A percentile compares a stretch with the other conserved stretches of the same genome.
Conservation (phyloP, 35 echinoderm and acorn worm species). For the Lytechinus variegatus region DNA sequence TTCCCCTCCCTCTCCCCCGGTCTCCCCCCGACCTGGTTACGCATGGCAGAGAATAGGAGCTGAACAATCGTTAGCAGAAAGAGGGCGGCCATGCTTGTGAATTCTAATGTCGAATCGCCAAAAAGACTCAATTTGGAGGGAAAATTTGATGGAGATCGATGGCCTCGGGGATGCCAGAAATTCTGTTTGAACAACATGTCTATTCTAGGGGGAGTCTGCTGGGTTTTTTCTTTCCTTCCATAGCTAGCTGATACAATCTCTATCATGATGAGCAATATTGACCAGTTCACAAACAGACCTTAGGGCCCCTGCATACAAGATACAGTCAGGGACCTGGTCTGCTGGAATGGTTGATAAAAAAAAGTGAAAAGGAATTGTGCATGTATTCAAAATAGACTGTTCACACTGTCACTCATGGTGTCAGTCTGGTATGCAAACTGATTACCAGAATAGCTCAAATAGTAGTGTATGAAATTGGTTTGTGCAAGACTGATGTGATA, state of each 20-base stretch:
- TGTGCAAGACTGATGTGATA: no score
- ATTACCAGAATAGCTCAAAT: no score
- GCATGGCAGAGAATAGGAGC: neutral
- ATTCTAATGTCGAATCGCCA: conserved; percentile 16
- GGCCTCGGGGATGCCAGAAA: neutral
- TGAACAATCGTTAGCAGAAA: conserved; percentile 27
- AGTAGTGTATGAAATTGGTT: no score
- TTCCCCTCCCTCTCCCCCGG: neutral
- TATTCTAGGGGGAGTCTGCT: neutral
- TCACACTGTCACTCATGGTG: no score
- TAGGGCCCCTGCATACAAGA: no score
- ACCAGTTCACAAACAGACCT: neutral
- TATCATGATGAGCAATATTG: neutral
- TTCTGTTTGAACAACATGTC: conserved; percentile 1
- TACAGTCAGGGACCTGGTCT: no score
- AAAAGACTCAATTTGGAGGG: conserved; percentile 20
- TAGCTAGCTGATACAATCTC: neutral
- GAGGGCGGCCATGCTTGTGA: conserved; percentile 20
- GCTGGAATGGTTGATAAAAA: no score
- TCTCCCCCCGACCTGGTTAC: neutral
- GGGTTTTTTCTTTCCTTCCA: neutral
- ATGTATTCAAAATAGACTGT: no score
- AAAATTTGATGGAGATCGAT: conserved; percentile 2
- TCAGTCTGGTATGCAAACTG: no score
- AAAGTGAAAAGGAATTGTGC: no score